Base-by-base conservation (phyloP, 2,888 invertebrate genomes). In the Synergus itoensis region DNA sequence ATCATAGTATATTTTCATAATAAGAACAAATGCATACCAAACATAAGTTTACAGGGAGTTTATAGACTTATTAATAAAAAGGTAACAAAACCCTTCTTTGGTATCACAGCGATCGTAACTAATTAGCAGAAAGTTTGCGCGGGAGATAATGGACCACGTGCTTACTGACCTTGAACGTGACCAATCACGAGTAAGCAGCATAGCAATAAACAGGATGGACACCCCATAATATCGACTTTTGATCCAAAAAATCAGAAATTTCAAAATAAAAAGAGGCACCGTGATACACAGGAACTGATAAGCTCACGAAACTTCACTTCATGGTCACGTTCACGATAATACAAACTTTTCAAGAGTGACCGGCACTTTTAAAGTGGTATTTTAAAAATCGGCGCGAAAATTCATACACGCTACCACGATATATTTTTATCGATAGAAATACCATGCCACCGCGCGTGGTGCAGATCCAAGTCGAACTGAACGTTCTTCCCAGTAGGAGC, bases 401-500 rank as follows among this genome's bases (percentile, higher is more conserved):
- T 41, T 36, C 53, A 73, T n/a, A 36, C 36, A 53, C 11, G 16
- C 40, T 48, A 36, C 11, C 73, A 73, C 53, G 40, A 73, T 53
- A 36, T 73, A 28, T n/a, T 21, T 28, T 36, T 73, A 53, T 73
- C 12, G 53, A 36, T 53, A 53, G 36, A 40, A 48, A 48, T 36
- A 78, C 69, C 75, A 76, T 81, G 79, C 80, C 73, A 83, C 82
- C 82, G 83, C 81, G 81, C 81, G 82, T 82, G 83, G 79, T 82
- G 86, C 84, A 81, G 83, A 83, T 81, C 82, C 80, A 80, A 86
- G 82, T 82, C 77, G 77, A 81, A 86, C 86, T 86, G 83, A 86
- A 84, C 83, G 82, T 80, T 77, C 80, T 76, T 79, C 77, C 65
- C 78, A 69, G 76, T 80, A 79, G 79, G 77, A 77, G 80, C 83